Percentiles rank a stretch among this genome's conserved stretches.
phyloP scores from a whole-genome alignment of 2,888 invertebrate genomes.

The Drosophila planitibia region DNA sequence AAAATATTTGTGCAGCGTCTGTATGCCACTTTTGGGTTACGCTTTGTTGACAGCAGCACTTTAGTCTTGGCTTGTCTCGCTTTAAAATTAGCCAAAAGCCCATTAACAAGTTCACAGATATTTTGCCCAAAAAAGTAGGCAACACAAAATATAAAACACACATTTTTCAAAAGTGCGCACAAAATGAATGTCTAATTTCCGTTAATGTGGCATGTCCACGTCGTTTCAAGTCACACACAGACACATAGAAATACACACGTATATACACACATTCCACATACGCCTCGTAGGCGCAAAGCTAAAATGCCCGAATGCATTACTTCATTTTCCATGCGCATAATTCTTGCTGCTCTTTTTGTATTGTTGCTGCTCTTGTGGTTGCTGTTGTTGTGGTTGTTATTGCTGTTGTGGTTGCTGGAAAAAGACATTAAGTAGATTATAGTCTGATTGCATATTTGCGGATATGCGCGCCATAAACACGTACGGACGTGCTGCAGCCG shows the following conservation, averaged over 20 bases:
- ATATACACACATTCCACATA: constrained; percentile 37
- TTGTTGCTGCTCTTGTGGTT: constrained; percentile 18
- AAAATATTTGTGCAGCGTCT: constrained; percentile 74
- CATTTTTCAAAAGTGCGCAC: constrained; percentile 49
- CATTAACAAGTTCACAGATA: constrained; percentile 70
- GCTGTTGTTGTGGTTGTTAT: constrained; percentile 16
- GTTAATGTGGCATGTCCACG: constrained; percentile 69
- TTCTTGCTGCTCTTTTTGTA: constrained; percentile 34
- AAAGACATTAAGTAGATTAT: constrained; percentile 82
- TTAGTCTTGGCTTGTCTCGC: constrained; percentile 30
- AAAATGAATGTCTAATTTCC: constrained; percentile 75
- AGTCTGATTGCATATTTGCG: constrained; percentile 81
- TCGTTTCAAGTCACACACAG: constrained; percentile 42
- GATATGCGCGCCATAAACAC: constrained; percentile 81
- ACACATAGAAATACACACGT: constrained; percentile 3
- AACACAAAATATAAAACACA: constrained; percentile 52
- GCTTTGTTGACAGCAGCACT: constrained; percentile 49
- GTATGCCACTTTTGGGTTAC: constrained; percentile 46
- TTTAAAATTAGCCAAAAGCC: constrained; percentile 75
- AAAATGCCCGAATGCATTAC: constrained; percentile 72
- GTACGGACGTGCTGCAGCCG: constrained; percentile 82
- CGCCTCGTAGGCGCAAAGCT: constrained; percentile 34
- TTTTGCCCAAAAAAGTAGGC: constrained; percentile 64
- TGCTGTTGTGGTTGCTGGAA: constrained; percentile 55
- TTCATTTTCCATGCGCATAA: constrained; percentile 67